Evolutionary conservation across 2,113 vertebrate species (phyloP).

Genomic region (Empidonax alnorum): DNA sequence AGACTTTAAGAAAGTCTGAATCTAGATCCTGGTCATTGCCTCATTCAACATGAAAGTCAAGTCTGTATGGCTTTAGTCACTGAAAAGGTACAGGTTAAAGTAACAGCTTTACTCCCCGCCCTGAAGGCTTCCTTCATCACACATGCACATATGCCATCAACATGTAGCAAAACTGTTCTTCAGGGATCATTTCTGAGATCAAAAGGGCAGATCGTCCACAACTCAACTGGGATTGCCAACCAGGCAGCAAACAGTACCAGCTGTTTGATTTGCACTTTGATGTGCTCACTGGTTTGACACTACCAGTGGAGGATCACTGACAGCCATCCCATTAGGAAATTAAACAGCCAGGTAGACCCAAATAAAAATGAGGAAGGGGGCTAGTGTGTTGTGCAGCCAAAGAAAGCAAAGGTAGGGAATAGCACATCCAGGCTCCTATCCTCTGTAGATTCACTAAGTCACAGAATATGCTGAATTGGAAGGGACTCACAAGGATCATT

Average conservation of each 20-base stretch:
- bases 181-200: not conserved
- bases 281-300: not conserved
- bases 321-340: not conserved
- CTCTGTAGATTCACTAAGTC: not conserved
- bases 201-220: not conserved
- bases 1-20: not conserved
- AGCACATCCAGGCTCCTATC: not conserved
- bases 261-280: not conserved
- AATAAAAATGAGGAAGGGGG: not conserved
- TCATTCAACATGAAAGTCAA: not conserved
- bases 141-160: fast-evolving
- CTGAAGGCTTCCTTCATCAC: not conserved
- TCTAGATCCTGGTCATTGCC: not conserved
- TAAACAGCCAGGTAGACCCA: not conserved
- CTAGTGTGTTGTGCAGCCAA: not conserved
- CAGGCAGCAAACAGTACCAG: not conserved
- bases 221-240: not conserved
- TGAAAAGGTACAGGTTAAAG: not conserved
- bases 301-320: not conserved
- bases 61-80: not conserved
- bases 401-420: not conserved
- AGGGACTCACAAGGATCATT: not conserved
- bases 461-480: not conserved
- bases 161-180: not conserved
- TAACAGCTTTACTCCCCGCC: not conserved